Evolutionary conservation across 2,888 invertebrate species (phyloP).

Genomic region (Agapostemon virescens): DNA sequence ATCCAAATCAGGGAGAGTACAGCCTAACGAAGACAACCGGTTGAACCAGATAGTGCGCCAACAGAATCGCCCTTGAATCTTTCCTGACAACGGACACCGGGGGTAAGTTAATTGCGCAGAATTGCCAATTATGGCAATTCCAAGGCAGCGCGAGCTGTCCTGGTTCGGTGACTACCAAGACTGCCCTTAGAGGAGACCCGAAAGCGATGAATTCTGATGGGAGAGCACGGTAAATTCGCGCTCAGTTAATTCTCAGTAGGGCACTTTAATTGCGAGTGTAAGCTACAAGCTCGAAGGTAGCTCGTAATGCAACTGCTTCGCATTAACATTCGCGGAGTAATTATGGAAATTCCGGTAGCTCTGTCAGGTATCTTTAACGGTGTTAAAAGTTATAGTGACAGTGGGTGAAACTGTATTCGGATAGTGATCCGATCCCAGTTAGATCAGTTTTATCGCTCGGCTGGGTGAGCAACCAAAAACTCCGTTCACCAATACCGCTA

Average conservation of each 20-base stretch:
- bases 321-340: constrained; percentile 39
- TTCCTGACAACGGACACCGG: constrained; percentile 31
- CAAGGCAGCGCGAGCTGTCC: constrained; percentile 17
- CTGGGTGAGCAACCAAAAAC: not conserved
- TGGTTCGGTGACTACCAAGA: constrained; percentile 23
- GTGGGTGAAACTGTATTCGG: not conserved
- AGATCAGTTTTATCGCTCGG: not conserved
- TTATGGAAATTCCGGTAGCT: constrained; percentile 12
- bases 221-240: constrained; percentile 33
- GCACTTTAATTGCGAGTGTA: constrained; percentile 25
- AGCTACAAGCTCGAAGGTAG: constrained; percentile 10
- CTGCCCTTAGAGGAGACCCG: constrained; percentile 28
- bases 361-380: not conserved
- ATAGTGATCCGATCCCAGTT: not conserved
- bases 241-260: constrained; percentile 37
- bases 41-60: not conserved
- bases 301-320: constrained; percentile 18
- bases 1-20: not conserved
- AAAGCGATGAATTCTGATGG: constrained; percentile 31
- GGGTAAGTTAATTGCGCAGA: constrained; percentile 57
- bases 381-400: constrained; percentile 2
- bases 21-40: not conserved
- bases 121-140: constrained; percentile 64
- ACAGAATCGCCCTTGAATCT: constrained; percentile 45
- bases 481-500: not conserved